Evolutionary conservation across 2,113 vertebrate genomes (phyloP), one percentile per base, ranked within the genome.

Genomic region (Reinhardtius hippoglossoides): DNA sequence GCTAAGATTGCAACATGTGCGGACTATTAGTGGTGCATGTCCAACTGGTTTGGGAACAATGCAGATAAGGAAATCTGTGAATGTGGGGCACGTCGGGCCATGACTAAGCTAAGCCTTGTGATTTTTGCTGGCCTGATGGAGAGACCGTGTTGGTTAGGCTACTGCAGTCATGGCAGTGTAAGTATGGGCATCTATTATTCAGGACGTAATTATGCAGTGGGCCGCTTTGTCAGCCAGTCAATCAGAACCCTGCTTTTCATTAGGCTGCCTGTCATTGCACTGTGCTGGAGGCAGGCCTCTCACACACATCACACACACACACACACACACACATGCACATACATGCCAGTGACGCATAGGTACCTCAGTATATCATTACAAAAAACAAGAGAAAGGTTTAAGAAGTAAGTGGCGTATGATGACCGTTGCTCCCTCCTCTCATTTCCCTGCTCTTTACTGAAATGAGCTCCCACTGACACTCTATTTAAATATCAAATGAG

Each of bases 121-220:
- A 82, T 72, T 40, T 72, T 65, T 62, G 65, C 71, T 58, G 76
- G 69, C 60, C 67, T 77, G 82, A 79, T 81, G 26, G 71, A 86
- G 62, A 48, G 64, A 71, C 46, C 1, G 58, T 18, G 26, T 68
- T 80, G 76, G 75, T 78, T 9, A 66, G 81, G 77, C 79, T 61
- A 84, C 55, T 80, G 71, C 46, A 48, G 70, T 83, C 83, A 76
- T 84, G 81, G 85, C 87, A 87, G 86, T 85, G 78, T 87, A 85
- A 88, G 85, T 81, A 75, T 65, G 69, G 76, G 71, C 89, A 94
- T 94, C 86, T 93, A 95, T 95, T 94, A 95, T 95, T 94, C 83
- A 95, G 84, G 87, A 84, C 78, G 76, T 91, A 93, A 95, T 95
- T 95, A 94, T 90, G 87, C 85, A 86, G 82, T 60, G 85, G 85